Base-by-base conservation (phyloP, 2,888 invertebrate species). In the Pedicia rivosa region DNA sequence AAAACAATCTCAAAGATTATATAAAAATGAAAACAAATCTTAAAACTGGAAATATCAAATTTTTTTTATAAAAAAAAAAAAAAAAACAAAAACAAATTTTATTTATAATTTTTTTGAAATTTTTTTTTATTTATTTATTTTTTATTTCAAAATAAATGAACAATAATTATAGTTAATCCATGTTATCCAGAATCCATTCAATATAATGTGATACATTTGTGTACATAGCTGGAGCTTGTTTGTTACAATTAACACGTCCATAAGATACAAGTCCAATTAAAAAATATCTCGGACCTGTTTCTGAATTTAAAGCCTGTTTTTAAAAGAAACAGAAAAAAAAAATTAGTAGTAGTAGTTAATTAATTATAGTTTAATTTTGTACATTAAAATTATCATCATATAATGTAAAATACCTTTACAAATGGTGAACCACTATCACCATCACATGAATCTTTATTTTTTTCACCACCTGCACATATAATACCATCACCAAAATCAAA, bases 231-330 rank as follows among this genome's bases (percentile, higher is more conserved):
- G 74, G 74, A 37, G 45, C 39, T 14, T 37, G 53, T 30, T 62
- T 62, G 1, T 68, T 68, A 46, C 77, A 78, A 2, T 59, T 50
- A 0, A 55, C 52, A 1, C 71, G 67, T 0, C 77, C 77, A 43
- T 69, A 70, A 0, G 75, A 74, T 1, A 77, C 76, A 1, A 77
- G 54, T 5, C 78, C 78, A 33, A 72, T 57, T 7, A 70, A 50
- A 42, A 62, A 66, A 44, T 60, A 66, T 43, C 66, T 65, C 0
- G 70, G 70, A 8, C 36, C 42, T 31, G 15, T 16, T 8, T 24
- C 10, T 24, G 24, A 24, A 7, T 24, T 35, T 29, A 9, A 4
- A 9, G 16, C 24, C 24, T 24, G 8, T 3, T 10, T 10, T 10
- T 24, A 10, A 10, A 5, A 4, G 3, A 24, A 5, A 24, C n/a